Conservation (phyloP, 2,797 vertebrate species). For the Acrocephalus scirpaceus region DNA sequence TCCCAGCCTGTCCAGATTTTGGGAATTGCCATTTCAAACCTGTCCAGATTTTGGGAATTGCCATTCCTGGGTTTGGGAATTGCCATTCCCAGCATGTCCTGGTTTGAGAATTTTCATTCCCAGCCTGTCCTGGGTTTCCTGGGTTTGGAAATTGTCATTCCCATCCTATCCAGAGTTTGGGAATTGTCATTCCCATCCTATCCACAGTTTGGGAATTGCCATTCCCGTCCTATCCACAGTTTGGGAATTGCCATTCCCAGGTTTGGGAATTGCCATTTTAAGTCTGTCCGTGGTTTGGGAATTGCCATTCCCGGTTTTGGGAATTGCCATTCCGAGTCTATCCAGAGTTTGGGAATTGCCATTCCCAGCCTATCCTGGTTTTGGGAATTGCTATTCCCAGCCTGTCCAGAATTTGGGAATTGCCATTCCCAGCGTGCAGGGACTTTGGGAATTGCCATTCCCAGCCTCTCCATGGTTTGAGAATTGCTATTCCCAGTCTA, state of each 20-base stretch:
- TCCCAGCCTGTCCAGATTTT: neutral
- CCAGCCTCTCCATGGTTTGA: accelerated
- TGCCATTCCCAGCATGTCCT: neutral
- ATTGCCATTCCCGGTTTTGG: neutral
- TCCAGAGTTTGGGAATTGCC: accelerated
- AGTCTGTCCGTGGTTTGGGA: neutral
- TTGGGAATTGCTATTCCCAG: neutral
- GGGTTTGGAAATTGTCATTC: accelerated
- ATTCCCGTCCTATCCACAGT: too few species aligned
- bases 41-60: accelerated
- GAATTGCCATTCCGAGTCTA: neutral
- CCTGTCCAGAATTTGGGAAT: neutral
- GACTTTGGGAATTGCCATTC: neutral
- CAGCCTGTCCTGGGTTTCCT: too few species aligned
- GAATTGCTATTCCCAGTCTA: neutral
- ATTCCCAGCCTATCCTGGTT: accelerated
- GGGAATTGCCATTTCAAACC: neutral
- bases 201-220: neutral
- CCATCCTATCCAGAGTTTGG: too few species aligned
- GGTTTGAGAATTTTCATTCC: too few species aligned
- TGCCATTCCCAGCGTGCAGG: neutral
- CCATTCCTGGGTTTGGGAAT: neutral
- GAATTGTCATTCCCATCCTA: neutral
- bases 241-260: too few species aligned
- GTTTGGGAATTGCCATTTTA: too few species aligned